Evolutionary conservation across 2,888 invertebrate species (phyloP).

Genomic region (Cecidostiba fungosa): DNA sequence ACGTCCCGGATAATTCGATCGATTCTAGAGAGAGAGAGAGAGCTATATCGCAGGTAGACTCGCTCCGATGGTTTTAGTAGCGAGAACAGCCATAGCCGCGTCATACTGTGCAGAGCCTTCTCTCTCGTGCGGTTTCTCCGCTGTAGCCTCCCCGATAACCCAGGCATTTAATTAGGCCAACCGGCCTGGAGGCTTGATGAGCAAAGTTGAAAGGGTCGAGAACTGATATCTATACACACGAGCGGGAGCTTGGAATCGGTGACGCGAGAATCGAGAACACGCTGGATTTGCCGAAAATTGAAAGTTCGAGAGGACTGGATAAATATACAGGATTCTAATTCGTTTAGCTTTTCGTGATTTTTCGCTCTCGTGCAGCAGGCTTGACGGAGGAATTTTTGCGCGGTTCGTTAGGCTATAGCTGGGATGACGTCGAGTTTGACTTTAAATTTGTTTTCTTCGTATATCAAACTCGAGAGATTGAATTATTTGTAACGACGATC

Average conservation of each 20-base stretch:
- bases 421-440: neutral
- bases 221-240: conserved; percentile 21
- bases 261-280: conserved; percentile 24
- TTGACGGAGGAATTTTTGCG: neutral
- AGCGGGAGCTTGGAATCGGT: neutral
- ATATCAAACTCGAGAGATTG: neutral
- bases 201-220: conserved; percentile 65
- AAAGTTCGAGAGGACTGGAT: conserved; percentile 14
- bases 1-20: conserved; percentile 51
- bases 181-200: conserved; percentile 58
- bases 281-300: conserved; percentile 10
- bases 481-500: no score
- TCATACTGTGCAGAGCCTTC: neutral
- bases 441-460: no score
- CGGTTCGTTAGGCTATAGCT: neutral
- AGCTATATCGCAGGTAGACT: neutral
- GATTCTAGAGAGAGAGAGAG: neutral
- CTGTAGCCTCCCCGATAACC: conserved; percentile 65
- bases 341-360: neutral
- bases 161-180: conserved; percentile 70
- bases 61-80: neutral
- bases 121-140: neutral
- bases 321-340: conserved; percentile 12
- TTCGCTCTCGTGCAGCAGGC: neutral
- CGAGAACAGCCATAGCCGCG: neutral